Evolutionary conservation across 2,113 vertebrate species (phyloP).

Genomic region (Ochotona princeps): DNA sequence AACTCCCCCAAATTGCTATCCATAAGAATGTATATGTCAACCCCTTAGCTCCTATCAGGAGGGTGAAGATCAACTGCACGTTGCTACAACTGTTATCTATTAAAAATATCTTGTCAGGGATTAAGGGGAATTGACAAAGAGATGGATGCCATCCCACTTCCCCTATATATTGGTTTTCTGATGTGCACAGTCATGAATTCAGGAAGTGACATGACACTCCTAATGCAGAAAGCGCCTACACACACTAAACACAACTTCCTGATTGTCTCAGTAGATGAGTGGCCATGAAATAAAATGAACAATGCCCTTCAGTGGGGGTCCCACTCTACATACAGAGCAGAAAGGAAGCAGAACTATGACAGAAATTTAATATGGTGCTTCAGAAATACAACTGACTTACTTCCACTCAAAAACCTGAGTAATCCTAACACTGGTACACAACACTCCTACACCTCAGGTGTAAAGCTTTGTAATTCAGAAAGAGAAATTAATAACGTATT

Average conservation of each 20-base stretch:
- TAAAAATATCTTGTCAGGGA: constrained; percentile 73
- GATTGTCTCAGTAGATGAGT: constrained; percentile 56
- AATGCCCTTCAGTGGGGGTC: constrained; percentile 48
- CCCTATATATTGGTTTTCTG: not conserved
- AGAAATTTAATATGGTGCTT: constrained; percentile 72
- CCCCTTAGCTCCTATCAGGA: not conserved
- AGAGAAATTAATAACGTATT: not conserved
- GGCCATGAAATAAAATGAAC: constrained; percentile 65
- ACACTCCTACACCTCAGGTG: not conserved
- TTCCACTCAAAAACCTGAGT: constrained; percentile 1
- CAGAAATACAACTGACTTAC: constrained; percentile 42
- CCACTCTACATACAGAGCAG: constrained; percentile 10
- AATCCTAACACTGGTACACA: not conserved
- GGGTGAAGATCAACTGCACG: not conserved
- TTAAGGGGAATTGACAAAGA: constrained; percentile 66
- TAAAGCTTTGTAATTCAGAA: not conserved
- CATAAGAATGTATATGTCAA: not conserved
- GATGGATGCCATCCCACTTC: not conserved
- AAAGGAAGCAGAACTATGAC: constrained; percentile 52
- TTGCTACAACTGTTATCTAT: too few species aligned
- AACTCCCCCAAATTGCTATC: not conserved
- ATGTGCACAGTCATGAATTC: constrained; percentile 28
- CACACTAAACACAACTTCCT: constrained; percentile 58
- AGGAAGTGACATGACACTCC: constrained; percentile 59
- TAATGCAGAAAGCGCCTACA: constrained; percentile 51